These are phyloP conservation scores for Brachionus angularis DNA, from an alignment of 1,140 invertebrate species.

Conservation along the genomic window DNA sequence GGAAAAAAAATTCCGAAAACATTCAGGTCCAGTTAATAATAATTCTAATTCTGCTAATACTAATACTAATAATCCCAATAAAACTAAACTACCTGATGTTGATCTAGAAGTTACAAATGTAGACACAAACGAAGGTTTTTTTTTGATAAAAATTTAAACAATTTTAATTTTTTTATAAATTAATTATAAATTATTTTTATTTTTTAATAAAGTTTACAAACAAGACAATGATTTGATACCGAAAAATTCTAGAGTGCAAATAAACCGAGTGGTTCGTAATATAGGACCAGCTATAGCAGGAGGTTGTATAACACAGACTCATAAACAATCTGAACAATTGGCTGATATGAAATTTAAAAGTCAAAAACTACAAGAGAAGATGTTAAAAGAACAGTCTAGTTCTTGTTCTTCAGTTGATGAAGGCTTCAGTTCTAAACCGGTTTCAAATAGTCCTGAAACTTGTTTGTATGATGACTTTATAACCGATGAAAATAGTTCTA, in stretches of 20 bases:
- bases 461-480: no score
- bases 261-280: constrained; percentile 36
- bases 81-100: background rate
- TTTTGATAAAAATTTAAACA: background rate
- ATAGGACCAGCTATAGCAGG: constrained; percentile 33
- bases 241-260: constrained; percentile 39
- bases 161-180: background rate
- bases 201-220: constrained; percentile 20
- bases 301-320: background rate
- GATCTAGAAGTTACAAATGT: constrained; percentile 40
- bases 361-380: background rate
- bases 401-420: background rate
- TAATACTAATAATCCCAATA: background rate
- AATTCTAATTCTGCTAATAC: background rate
- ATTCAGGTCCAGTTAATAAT: background rate
- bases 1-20: constrained; percentile 40
- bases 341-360: background rate
- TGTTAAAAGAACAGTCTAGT: background rate
- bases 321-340: background rate
- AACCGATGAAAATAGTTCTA: no score
- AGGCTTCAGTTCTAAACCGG: constrained; percentile 8
- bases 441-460: no score
- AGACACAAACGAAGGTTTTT: constrained; percentile 36
- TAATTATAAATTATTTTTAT: background rate
- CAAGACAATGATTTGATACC: constrained; percentile 29